Conservation (phyloP, 2,113 vertebrate species). For the Sturnus vulgaris region DNA sequence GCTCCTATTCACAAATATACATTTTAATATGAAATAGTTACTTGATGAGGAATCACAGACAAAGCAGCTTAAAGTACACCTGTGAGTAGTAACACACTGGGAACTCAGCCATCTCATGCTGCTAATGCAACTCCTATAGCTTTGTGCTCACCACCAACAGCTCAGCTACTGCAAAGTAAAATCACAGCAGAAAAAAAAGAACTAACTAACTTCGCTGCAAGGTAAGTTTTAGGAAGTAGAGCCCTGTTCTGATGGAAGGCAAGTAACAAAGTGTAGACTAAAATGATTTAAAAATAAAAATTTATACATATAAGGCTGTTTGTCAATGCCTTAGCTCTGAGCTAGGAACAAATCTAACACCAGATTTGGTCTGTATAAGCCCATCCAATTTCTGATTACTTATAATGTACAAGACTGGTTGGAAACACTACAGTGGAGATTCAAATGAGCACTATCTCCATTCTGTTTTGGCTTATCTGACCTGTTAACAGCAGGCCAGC, state of each 20-base stretch:
- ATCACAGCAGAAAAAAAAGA: not conserved
- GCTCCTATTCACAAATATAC: not conserved
- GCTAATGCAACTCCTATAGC: not conserved
- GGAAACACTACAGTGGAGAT: not conserved
- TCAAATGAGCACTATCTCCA: not conserved
- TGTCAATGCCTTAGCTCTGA: not conserved
- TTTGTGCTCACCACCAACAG: not conserved
- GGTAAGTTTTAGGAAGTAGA: not conserved
- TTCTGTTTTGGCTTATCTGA: not conserved
- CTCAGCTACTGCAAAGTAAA: not conserved
- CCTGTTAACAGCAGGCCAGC: not conserved
- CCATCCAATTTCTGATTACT: not conserved
- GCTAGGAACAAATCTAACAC: not conserved
- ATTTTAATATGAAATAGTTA: not conserved
- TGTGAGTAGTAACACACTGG: not conserved
- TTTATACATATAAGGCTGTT: not conserved
- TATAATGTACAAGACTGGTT: not conserved
- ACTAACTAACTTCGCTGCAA: not conserved
- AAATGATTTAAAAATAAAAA: not conserved
- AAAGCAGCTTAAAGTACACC: not conserved
- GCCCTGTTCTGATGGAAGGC: not conserved
- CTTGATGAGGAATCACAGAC: not conserved
- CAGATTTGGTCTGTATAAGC: not conserved
- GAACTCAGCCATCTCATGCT: not conserved
- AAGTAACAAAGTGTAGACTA: not conserved